Evolutionary conservation across 2,888 invertebrate genomes (phyloP).

Genomic region (Ypsolopha sequella): DNA sequence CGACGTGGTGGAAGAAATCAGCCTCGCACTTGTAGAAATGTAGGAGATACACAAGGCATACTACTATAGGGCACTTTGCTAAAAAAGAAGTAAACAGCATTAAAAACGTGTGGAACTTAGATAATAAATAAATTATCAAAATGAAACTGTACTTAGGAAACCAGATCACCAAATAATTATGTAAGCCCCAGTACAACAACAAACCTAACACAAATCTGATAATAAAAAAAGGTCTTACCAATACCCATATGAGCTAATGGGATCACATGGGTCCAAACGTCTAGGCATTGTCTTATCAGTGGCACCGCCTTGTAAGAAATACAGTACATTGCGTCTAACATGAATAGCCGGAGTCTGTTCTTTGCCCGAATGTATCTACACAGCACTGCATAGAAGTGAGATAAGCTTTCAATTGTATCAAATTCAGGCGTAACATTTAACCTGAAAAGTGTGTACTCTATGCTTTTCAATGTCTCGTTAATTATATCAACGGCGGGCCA

Average conservation of each 20-base stretch:
- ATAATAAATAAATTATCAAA: background rate
- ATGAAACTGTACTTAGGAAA: too few relatives aligned
- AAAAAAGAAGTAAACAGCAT: constrained; percentile 17
- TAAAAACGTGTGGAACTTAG: background rate
- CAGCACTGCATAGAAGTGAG: constrained; percentile 52
- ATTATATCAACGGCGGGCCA: constrained; percentile 25
- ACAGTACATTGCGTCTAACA: constrained; percentile 61
- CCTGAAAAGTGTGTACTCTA: constrained; percentile 46
- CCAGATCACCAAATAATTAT: too few relatives aligned
- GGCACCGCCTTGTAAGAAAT: constrained; percentile 46
- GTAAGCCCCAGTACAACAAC: too few relatives aligned
- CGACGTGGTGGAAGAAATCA: constrained; percentile 31
- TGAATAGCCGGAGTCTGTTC: constrained; percentile 40
- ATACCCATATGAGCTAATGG: constrained; percentile 45
- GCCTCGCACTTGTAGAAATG: constrained; percentile 51
- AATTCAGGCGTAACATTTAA: constrained; percentile 44
- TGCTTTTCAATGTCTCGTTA: constrained; percentile 28
- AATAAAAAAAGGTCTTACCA: constrained; percentile 28
- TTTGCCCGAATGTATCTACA: constrained; percentile 41
- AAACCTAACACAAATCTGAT: too few relatives aligned
- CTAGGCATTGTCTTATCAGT: constrained; percentile 47
- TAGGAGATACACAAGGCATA: constrained; percentile 49
- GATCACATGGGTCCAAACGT: constrained; percentile 49
- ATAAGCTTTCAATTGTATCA: constrained; percentile 40
- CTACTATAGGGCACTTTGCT: constrained; percentile 51